phyloP scores from a whole-genome alignment of 2,113 vertebrate species.

The Eonycteris spelaea region DNA sequence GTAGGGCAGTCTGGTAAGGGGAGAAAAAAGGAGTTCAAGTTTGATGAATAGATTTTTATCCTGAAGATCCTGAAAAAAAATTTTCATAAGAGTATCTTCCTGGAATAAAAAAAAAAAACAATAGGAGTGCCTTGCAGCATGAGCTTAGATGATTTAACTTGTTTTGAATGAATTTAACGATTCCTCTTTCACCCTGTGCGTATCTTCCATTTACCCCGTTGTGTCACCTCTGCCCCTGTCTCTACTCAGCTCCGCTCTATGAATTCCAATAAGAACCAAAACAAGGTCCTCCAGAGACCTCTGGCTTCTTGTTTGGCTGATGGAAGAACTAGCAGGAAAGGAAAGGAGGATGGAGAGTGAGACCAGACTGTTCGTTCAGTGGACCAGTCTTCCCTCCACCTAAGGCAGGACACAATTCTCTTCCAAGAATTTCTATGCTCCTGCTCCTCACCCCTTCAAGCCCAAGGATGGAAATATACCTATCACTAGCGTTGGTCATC shows the following conservation, averaged over 20 bases:
- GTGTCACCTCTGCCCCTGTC: neutral
- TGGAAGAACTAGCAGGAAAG: neutral
- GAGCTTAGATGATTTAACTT: neutral
- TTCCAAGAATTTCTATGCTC: neutral
- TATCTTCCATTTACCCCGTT: neutral
- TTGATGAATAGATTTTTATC: neutral
- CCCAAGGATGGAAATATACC: too few species aligned
- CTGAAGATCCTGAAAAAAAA: neutral
- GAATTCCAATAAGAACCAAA: neutral
- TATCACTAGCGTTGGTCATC: too few species aligned
- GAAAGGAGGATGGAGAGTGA: neutral
- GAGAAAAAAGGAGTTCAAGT: neutral
- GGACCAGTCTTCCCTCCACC: too few species aligned
- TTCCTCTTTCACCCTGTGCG: neutral
- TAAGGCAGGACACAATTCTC: neutral
- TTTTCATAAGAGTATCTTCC: neutral
- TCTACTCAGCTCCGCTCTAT: neutral
- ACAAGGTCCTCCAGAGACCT: neutral
- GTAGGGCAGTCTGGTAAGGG: neutral
- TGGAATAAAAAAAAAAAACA: neutral
- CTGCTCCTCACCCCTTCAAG: neutral
- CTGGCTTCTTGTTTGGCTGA: neutral
- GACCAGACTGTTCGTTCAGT: fast-evolving
- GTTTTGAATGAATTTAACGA: neutral
- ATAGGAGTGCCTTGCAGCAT: neutral